A percentile compares a stretch with the other conserved stretches of the same genome.
These are phyloP conservation scores for Saturnia japonica DNA, from an alignment of 2,888 invertebrate species.

Conservation along the genomic window DNA sequence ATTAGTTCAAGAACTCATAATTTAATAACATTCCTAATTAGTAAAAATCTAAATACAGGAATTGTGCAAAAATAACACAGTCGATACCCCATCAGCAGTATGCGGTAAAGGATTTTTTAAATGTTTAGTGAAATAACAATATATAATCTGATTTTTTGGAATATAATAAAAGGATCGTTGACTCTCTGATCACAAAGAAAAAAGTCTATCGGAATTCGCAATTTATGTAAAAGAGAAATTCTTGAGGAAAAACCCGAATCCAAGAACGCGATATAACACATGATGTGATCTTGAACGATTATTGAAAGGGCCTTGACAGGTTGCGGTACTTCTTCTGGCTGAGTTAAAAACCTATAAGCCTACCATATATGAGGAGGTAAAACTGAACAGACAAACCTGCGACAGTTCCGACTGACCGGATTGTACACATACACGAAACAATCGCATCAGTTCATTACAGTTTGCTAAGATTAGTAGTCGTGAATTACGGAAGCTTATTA, in stretches of 20 bases:
- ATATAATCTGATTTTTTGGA: background rate
- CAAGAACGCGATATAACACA: background rate
- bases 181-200: background rate
- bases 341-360: background rate
- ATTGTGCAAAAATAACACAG: background rate
- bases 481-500: no score
- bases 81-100: background rate
- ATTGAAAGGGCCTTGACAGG: background rate
- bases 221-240: background rate
- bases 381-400: no score
- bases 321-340: background rate
- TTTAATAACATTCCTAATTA: background rate
- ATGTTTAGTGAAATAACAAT: background rate
- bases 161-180: background rate
- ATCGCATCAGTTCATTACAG: no score
- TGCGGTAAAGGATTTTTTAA: background rate
- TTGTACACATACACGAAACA: no score
- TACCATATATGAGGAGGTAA: no score
- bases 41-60: background rate
- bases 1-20: conserved; percentile 12
- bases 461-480: no score
- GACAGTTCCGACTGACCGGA: no score
- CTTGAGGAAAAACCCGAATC: background rate
- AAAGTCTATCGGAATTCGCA: background rate
- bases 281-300: background rate